Conservation (phyloP, 1,140 invertebrate genomes). For the Anthonomus grandis region DNA sequence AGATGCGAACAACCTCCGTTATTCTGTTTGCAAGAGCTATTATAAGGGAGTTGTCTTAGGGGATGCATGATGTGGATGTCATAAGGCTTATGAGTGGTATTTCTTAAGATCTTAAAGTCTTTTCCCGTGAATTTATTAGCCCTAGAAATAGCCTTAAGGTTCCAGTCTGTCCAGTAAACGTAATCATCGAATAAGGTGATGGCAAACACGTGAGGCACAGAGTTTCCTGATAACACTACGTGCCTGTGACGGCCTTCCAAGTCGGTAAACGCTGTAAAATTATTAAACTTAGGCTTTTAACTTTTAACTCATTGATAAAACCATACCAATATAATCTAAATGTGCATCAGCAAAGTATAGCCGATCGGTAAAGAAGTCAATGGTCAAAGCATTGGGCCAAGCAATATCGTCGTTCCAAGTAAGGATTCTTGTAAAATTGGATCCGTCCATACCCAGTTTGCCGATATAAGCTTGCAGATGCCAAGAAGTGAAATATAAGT, state of each 20-base stretch:
- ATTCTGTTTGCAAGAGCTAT: constrained; percentile 87
- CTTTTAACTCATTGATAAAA: not conserved
- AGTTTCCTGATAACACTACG: constrained; percentile 71
- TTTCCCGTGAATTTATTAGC: constrained; percentile 87
- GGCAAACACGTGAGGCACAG: constrained; percentile 92
- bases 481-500: constrained; percentile 95
- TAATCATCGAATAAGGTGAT: constrained; percentile 90
- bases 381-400: constrained; percentile 96
- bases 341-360: constrained; percentile 98
- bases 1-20: constrained; percentile 98
- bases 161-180: constrained; percentile 99
- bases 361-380: constrained; percentile 93
- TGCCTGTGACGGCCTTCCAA: constrained; percentile 84
- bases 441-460: constrained; percentile 96
- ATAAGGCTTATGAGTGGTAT: constrained; percentile 93
- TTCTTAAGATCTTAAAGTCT: constrained; percentile 74
- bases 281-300: not conserved
- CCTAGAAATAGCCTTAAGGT: constrained; percentile 80
- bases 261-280: constrained; percentile 73
- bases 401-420: constrained; percentile 93
- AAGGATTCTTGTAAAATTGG: constrained; percentile 83
- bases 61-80: constrained; percentile 90
- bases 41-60: constrained; percentile 75
- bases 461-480: constrained; percentile 95
- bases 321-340: constrained; percentile 80